Evolutionary conservation across 2,113 vertebrate species (phyloP).

Genomic region (Malurus elegans): DNA sequence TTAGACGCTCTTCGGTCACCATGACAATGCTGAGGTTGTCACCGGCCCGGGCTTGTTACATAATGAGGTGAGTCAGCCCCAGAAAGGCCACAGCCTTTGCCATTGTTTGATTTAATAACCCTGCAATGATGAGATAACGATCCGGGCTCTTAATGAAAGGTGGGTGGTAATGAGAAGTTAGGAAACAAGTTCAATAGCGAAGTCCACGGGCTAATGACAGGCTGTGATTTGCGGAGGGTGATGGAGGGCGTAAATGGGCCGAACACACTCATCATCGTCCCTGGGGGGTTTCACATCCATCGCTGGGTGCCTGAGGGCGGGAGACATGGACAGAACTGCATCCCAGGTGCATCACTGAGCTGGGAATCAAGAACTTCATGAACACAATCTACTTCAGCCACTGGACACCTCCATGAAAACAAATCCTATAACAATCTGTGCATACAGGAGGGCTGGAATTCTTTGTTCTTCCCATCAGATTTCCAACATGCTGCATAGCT

Average conservation of each 20-base stretch:
- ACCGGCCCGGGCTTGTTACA: neutral
- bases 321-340: neutral
- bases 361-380: neutral
- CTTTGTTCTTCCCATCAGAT: neutral
- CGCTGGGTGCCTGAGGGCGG: neutral
- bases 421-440: rapidly evolving
- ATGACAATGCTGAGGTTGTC: neutral
- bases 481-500: neutral
- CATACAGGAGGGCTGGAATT: neutral
- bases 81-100: slow-evolving; percentile 21
- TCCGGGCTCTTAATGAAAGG: slow-evolving; percentile 35
- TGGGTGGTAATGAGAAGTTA: slow-evolving; percentile 23
- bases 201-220: neutral
- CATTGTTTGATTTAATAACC: slow-evolving; percentile 40
- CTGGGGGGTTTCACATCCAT: neutral
- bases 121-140: slow-evolving; percentile 35
- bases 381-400: neutral
- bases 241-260: neutral
- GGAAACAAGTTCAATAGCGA: slow-evolving; percentile 1
- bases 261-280: neutral
- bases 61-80: slow-evolving; percentile 23
- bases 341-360: neutral
- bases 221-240: neutral
- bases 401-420: neutral
- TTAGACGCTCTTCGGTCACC: neutral